Evolutionary conservation across 1,140 invertebrate species (phyloP).

Genomic region (Drosophila paulistorum): DNA sequence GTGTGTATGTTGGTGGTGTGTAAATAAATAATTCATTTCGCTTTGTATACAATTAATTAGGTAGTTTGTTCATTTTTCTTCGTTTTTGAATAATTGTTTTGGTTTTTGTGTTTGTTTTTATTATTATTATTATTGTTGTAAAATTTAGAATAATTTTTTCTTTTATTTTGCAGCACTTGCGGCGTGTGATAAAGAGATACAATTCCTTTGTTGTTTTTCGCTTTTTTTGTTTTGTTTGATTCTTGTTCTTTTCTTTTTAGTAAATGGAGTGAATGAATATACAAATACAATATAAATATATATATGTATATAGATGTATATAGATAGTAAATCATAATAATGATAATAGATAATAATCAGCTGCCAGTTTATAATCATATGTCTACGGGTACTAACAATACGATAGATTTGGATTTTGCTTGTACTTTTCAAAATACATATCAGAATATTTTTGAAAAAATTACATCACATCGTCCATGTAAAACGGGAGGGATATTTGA

Average conservation of each 20-base stretch:
- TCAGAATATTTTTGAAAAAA: constrained; percentile 22
- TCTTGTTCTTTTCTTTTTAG: constrained; percentile 35
- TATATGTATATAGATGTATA: constrained; percentile 23
- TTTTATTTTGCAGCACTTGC: constrained; percentile 61
- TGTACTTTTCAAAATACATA: constrained; percentile 10
- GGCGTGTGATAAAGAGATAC: constrained; percentile 38
- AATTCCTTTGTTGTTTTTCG: constrained; percentile 35
- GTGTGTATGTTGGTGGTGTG: constrained; percentile 33
- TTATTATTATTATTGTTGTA: constrained; percentile 33
- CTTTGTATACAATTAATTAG: constrained; percentile 70
- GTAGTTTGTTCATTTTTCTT: constrained; percentile 66
- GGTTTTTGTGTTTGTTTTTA: constrained; percentile 30
- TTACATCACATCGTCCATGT: neutral
- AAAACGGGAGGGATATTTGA: constrained; percentile 18
- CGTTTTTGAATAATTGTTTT: neutral
- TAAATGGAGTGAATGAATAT: constrained; percentile 46
- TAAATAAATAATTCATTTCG: constrained; percentile 68
- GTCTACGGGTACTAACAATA: constrained; percentile 57
- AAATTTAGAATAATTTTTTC: constrained; percentile 67
- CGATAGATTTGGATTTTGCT: constrained; percentile 37
- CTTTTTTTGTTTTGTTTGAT: constrained; percentile 23
- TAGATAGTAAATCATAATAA: constrained; percentile 34
- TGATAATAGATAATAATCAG: constrained; percentile 58
- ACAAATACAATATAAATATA: constrained; percentile 36
- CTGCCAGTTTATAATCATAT: constrained; percentile 52